Evolutionary conservation across 2,113 vertebrate genomes (phyloP), one percentile per base, ranked within the genome.

Genomic region (Zapus hudsonius): DNA sequence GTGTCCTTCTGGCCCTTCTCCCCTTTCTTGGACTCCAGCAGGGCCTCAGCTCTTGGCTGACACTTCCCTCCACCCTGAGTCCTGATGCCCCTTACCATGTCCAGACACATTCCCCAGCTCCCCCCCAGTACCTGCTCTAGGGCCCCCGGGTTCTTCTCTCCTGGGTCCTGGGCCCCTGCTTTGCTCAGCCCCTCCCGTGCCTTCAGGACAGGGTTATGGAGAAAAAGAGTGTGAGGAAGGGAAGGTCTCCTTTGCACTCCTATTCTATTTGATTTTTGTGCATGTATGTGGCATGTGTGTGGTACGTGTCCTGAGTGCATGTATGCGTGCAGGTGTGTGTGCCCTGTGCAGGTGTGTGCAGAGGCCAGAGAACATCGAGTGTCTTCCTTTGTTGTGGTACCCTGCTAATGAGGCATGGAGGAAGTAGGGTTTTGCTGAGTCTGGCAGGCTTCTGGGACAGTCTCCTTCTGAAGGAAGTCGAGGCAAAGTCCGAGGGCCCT

Each of bases 21-120:
- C 25, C 55, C 22, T n/a, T 0, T 0, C 59, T 38, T 31, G 66
- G 57, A 42, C 20, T 29, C 7, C 63, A 7, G 6, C 12, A 36
- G 61, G 70, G 20, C 33, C 52, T 85, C 33, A 4, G 4, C 25
- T 61, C 19, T 40, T 6, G 1, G 13, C n/a, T 11, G 36, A 33
- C 13, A 20, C 33, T 55, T 57, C n/a, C 25, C 47, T 44, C 74
- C 12, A 33, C 22, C 47, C 70, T 61, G 25, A 4, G 13, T 25
- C 67, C 23, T 3, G n/a, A 52, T 44, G 27, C 12, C 44, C 29
- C 20, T 6, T 17, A 6, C 20, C 55, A 44, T 36, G 25, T 20
- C 5, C 3, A 20, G 5, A 36, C 19, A 76, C 40, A 38, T 66
- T 27, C 61, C n/a, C 70, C 38, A 0, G 3, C 7, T 9, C 9